Evolutionary conservation across 2,113 vertebrate species (phyloP), one percentile per base, ranked within the genome.

Genomic region (Stercorarius parasiticus): DNA sequence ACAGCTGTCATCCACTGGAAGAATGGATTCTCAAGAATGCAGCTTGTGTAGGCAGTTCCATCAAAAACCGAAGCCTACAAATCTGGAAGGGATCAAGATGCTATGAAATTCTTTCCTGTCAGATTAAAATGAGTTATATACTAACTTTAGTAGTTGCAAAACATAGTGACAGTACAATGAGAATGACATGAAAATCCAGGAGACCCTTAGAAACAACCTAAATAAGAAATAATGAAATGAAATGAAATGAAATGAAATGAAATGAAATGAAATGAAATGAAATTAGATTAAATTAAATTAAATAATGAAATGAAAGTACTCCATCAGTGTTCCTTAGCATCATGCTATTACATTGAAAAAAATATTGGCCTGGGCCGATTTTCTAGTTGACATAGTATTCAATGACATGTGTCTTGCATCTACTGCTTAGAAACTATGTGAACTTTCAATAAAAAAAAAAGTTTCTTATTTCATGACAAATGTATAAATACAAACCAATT

Each of bases 41-140:
- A 72, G 19, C 40, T 67, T 69, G 32, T 0, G 1, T 72, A 40
- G 81, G 58, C 0, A 0, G 43, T 42, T 95, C 81, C 73, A 65
- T 73, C 22, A 61, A 70, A 72, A 92, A 64, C 38, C 27, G 79
- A 69, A 79, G 9, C 38, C 9, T 71, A n/a, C 76, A 94, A 84
- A 61, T 84, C 53, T 91, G 78, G 64, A 90, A 82, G 18, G 9
- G 19, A 85, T 82, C 38, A 55, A 55, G 49, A 52, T 29, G 2
- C 5, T 74, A 49, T 30, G 6, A 81, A 59, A 59, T 77, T 78
- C 5, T 59, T 82, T 77, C n/a, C 70, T 69, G 2, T 55, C 29
- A 69, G 30, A 70, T 65, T 23, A 91, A 87, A 93, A 64, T 83
- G 17, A 47, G 11, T 70, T 84, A 20, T 38, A 84, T 15, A 25